These are phyloP conservation scores for Vidua chalybeata DNA, from an alignment of 2,113 vertebrate genomes.

Conservation along the genomic window DNA sequence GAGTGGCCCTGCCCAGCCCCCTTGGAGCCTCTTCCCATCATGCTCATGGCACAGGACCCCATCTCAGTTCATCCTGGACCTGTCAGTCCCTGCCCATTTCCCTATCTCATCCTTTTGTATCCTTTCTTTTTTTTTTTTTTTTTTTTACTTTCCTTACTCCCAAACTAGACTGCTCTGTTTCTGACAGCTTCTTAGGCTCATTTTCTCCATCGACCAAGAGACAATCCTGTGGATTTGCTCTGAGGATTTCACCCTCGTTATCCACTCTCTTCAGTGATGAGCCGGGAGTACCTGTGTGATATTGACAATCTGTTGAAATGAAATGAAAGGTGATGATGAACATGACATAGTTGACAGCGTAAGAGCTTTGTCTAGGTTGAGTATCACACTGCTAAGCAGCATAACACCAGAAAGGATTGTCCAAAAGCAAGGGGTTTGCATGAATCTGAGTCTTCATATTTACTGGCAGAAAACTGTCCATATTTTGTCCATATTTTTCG, in stretches of 20 bases:
- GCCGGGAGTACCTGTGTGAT: neutral
- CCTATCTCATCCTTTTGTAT: neutral
- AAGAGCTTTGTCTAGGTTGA: neutral
- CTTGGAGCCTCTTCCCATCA: neutral
- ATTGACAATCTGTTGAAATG: slow-evolving; percentile 14
- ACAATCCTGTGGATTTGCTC: neutral
- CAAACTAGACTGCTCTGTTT: neutral
- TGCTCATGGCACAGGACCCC: neutral
- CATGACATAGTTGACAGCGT: neutral
- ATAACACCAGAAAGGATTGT: neutral
- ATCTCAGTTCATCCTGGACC: neutral
- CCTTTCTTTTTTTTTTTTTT: neutral
- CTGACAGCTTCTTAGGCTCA: accelerated
- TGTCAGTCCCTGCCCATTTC: neutral
- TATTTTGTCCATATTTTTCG: too few species aligned
- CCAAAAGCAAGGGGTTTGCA: neutral
- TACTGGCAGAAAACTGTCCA: neutral
- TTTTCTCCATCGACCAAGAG: neutral
- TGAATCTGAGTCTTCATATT: neutral
- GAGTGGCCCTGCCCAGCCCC: neutral
- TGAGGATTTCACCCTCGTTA: neutral
- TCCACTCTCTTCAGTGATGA: neutral
- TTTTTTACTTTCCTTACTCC: neutral
- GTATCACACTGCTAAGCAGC: neutral
- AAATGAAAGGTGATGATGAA: neutral